Conservation (phyloP, 2,797 vertebrate species). For the Benthosema pterotum region DNA sequence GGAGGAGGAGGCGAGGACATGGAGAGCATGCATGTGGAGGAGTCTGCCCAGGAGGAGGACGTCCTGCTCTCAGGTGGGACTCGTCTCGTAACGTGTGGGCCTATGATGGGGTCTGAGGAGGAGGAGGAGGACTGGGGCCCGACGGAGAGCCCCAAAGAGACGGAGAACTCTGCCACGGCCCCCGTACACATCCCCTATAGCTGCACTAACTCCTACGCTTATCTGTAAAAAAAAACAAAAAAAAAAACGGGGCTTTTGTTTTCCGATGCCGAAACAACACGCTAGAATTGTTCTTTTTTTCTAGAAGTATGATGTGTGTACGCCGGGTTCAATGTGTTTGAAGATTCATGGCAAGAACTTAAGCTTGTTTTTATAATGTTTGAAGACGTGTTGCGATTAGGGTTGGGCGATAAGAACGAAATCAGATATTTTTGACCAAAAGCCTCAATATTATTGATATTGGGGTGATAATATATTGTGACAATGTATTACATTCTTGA, state of each 20-base stretch:
- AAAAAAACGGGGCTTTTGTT: not conserved
- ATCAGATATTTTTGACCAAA: too few species aligned
- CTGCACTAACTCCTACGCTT: conserved; percentile 86
- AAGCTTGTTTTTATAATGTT: conserved; percentile 2
- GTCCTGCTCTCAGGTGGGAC: conserved; percentile 87
- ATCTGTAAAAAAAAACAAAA: too few species aligned
- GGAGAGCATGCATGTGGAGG: conserved; percentile 89
- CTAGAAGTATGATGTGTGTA: conserved; percentile 9
- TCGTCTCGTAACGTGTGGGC: conserved; percentile 81
- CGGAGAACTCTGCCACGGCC: conserved; percentile 84
- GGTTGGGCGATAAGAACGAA: too few species aligned
- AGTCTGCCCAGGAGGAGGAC: conserved; percentile 81
- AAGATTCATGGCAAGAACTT: not conserved
- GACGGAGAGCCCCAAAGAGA: conserved; percentile 79
- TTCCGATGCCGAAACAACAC: not conserved
- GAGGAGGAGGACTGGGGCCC: conserved; percentile 82
- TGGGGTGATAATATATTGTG: too few species aligned
- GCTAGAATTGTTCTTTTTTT: conserved; percentile 11
- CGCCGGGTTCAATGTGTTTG: not conserved
- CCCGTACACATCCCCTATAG: conserved; percentile 85
- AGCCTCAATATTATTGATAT: too few species aligned
- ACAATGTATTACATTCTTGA: too few species aligned
- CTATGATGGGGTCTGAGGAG: conserved; percentile 79
- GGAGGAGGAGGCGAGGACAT: conserved; percentile 77
- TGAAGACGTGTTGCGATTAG: not conserved